phyloP scores from a whole-genome alignment of 2,888 invertebrate genomes.

The Alloscopus bannaensis region DNA sequence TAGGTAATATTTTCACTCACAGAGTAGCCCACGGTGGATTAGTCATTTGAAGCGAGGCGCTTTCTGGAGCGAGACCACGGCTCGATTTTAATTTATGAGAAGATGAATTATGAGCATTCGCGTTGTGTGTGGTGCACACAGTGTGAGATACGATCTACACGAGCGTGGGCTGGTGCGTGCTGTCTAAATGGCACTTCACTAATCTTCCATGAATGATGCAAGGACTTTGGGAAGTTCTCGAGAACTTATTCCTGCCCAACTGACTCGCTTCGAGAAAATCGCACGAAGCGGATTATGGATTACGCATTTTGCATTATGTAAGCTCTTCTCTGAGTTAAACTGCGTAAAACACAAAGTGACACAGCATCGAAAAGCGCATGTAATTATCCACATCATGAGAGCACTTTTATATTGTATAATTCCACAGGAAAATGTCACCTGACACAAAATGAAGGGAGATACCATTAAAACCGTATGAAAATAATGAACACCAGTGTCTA shows the following conservation, averaged over 20 bases:
- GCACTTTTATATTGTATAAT: conserved; percentile 34
- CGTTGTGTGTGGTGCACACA: too few species aligned
- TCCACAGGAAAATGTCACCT: conserved; percentile 44
- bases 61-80: too few species aligned
- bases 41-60: too few species aligned
- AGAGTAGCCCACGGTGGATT: neutral
- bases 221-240: neutral
- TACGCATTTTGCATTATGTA: too few species aligned
- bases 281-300: neutral
- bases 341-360: neutral
- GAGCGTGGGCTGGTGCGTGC: too few species aligned
- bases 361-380: neutral
- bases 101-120: too few species aligned
- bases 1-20: neutral
- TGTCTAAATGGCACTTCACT: too few species aligned
- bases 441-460: conserved; percentile 21
- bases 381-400: conserved; percentile 48
- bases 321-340: too few species aligned
- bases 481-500: conserved; percentile 30
- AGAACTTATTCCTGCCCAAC: neutral
- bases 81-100: too few species aligned
- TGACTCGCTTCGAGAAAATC: neutral
- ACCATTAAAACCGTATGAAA: conserved; percentile 33
- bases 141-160: too few species aligned
- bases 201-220: too few species aligned